phyloP scores from a whole-genome alignment of 2,888 invertebrate species.

The Brachylomia viminalis region DNA sequence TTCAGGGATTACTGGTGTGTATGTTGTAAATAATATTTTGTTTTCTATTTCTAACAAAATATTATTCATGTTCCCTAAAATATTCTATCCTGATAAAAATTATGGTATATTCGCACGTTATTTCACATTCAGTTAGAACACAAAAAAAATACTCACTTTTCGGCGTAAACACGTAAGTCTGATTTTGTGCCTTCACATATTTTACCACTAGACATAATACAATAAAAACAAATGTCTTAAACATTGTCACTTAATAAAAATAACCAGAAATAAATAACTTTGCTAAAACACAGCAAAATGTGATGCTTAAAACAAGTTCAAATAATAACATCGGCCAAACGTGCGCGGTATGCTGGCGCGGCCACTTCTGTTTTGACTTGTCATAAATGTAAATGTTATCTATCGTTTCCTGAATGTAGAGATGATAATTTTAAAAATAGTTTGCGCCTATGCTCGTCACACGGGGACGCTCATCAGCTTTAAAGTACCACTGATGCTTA shows the following conservation, averaged over 20 bases:
- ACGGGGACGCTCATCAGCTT: not conserved
- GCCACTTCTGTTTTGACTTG: slow-evolving; percentile 16
- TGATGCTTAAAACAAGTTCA: slow-evolving; percentile 13
- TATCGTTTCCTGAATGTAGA: slow-evolving; percentile 42
- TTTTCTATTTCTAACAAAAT: too few relatives aligned
- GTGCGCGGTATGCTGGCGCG: not conserved
- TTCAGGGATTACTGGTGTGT: not conserved
- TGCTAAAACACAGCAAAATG: slow-evolving; percentile 11
- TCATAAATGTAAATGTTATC: slow-evolving; percentile 39
- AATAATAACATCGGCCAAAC: not conserved
- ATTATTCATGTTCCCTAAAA: not conserved
- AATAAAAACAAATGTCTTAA: slow-evolving; percentile 27
- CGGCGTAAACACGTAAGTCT: slow-evolving; percentile 43
- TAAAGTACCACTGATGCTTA: not conserved
- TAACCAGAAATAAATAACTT: slow-evolving; percentile 3
- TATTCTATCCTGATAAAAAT: not conserved
- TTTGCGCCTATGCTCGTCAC: not conserved
- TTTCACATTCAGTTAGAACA: not conserved
- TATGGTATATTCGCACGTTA: not conserved
- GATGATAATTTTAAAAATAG: slow-evolving; percentile 34
- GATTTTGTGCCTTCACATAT: slow-evolving; percentile 38
- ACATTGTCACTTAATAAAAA: slow-evolving; percentile 49
- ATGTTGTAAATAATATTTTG: not conserved
- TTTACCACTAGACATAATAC: slow-evolving; percentile 17
- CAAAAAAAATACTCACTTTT: slow-evolving; percentile 53